Conservation (phyloP, 2,888 invertebrate genomes). For the Andrena marginata region DNA sequence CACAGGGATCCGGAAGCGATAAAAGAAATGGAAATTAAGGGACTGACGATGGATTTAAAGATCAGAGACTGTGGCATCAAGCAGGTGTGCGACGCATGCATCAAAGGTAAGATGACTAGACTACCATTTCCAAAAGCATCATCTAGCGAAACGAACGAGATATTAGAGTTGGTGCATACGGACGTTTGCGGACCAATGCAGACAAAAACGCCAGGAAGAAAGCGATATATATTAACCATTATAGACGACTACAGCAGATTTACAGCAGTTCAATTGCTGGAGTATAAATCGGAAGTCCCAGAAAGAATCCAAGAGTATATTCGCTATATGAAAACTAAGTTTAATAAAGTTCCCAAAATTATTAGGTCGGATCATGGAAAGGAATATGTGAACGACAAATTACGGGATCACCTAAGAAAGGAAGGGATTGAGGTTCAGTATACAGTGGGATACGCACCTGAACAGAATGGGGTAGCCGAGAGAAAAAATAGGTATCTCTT, state of each 20-base stretch:
- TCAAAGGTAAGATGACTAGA: background rate
- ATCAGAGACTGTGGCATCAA: conserved; percentile 1
- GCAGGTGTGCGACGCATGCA: background rate
- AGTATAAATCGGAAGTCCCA: background rate
- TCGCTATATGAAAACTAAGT: background rate
- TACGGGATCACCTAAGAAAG: conserved; percentile 54
- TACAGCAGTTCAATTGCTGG: background rate
- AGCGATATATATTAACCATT: background rate
- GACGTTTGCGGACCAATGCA: background rate
- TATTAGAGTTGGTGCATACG: conserved; percentile 1
- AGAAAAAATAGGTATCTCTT: conserved; percentile 65
- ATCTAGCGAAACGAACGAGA: background rate
- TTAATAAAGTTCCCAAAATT: background rate
- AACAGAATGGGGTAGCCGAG: conserved; percentile 69
- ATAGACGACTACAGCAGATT: conserved; percentile 13
- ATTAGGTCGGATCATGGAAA: conserved; percentile 51
- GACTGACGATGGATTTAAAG: background rate
- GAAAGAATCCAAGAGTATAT: background rate
- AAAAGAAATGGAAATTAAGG: background rate
- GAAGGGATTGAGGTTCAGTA: conserved; percentile 70
- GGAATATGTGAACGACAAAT: conserved; percentile 67
- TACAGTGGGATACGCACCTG: conserved; percentile 56
- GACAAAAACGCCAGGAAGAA: background rate
- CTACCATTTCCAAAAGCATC: background rate
- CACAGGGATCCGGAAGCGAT: conserved; percentile 6